Evolutionary conservation across 2,888 invertebrate genomes (phyloP), one percentile per base, ranked within the genome.

Genomic region (Microplitis deprimator): DNA sequence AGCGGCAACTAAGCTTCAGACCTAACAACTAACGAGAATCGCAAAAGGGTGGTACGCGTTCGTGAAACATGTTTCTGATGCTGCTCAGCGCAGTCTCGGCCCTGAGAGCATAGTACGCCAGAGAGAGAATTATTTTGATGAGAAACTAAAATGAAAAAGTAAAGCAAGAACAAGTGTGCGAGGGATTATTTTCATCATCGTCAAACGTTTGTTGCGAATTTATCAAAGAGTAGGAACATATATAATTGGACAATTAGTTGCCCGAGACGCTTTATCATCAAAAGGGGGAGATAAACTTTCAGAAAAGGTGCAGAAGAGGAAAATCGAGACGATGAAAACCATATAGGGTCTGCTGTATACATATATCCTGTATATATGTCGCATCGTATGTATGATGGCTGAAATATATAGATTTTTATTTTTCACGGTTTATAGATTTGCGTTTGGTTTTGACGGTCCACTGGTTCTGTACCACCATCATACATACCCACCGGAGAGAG

Each of bases 1-100:
- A 87, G 84, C 84, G 73, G 78, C 80, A 50, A 75, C 61, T 73
- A 65, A 77, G 71, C 77, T 70, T 13, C 64, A 38, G 64, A 17
- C 61, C 17, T 71, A 50, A 38, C 40, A 64, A 73, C 68, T 59
- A 68, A 67, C 39, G 16, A 40, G 17, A 68, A 73, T 50, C 50
- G 10, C 13, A 50, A 50, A 50, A 50, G 50, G 50, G 50, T 50
- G 50, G 10, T 67, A 13, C 17, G 10, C 29, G 17, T 13, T 16
- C 39, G n/a, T 67, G 6, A 39, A 16, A 5, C 39, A 40, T 29
- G 16, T 61, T 10, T 62, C 16, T 40, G 8, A n/a, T 50, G 50
- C 50, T 8, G 41, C 41, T 41, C 41, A 10, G 41, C 8, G 41
- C 29, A 29, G 29, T 29, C 29, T 29, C 29, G 1, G 29, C 29